Conservation (phyloP, 2,113 vertebrate species). For the Ailurus styani region DNA sequence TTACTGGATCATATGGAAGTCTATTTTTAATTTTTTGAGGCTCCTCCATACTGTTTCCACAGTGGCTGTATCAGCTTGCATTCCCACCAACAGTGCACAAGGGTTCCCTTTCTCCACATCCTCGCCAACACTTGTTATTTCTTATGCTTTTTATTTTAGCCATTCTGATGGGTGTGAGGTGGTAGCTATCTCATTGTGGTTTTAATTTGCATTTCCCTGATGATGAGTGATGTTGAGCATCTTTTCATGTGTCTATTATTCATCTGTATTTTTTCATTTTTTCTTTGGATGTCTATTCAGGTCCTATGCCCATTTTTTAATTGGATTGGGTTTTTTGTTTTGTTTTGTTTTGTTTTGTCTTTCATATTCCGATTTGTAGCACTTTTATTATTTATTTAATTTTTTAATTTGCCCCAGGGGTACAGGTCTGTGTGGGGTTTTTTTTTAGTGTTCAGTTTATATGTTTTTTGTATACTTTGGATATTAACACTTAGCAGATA, state of each 20-base stretch:
- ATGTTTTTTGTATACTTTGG: background rate
- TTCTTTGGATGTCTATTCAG: background rate
- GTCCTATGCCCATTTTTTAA: background rate
- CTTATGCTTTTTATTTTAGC: background rate
- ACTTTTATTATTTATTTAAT: no score
- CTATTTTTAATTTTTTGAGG: background rate
- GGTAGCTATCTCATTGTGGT: background rate
- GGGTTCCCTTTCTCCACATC: background rate
- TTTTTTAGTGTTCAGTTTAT: background rate
- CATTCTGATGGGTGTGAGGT: background rate
- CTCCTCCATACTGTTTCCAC: background rate
- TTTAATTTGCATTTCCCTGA: background rate
- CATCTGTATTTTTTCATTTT: background rate
- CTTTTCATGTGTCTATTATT: background rate
- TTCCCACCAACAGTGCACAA: background rate
- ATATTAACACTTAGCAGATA: background rate
- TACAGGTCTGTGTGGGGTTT: no score
- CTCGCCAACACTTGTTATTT: background rate
- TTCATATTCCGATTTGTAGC: no score
- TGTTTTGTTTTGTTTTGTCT: no score
- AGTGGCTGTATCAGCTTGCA: background rate
- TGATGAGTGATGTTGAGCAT: background rate
- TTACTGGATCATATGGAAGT: background rate
- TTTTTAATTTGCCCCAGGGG: no score
- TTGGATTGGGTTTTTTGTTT: background rate